Conservation (phyloP, 2,113 vertebrate species). For the Aptenodytes forsteri region DNA sequence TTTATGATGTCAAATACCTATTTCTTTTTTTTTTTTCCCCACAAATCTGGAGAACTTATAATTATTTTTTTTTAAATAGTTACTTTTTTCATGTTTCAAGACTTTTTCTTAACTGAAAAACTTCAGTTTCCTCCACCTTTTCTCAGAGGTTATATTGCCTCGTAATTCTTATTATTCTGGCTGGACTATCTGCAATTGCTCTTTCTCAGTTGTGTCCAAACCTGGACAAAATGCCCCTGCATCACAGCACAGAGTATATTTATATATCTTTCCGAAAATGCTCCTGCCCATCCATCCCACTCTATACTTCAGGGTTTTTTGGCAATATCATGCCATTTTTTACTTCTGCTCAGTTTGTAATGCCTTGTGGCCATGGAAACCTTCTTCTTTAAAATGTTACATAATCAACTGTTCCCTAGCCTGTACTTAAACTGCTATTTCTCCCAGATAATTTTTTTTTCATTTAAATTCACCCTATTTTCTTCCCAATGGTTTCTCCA, state of each 20-base stretch:
- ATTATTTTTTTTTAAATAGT: background rate
- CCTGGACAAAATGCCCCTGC: background rate
- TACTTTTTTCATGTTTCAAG: background rate
- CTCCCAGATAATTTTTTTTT: background rate
- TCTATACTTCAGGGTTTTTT: rapidly evolving
- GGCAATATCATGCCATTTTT: background rate
- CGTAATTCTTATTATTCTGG: background rate
- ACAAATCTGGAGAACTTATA: background rate
- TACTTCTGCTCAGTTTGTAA: background rate
- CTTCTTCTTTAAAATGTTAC: background rate
- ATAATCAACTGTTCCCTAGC: background rate
- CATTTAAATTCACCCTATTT: background rate
- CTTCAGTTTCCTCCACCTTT: background rate
- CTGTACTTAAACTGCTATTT: background rate
- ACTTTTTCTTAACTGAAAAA: background rate
- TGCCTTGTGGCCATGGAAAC: background rate
- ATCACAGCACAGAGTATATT: background rate
- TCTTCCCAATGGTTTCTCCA: background rate
- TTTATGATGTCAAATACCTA: background rate
- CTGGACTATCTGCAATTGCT: background rate
- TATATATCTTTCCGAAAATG: background rate
- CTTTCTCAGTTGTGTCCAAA: background rate
- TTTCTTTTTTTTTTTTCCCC: background rate
- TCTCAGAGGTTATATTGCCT: background rate
- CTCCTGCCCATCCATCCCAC: background rate